Base-by-base conservation (phyloP, 2,113 vertebrate genomes). In the Fukomys damarensis region DNA sequence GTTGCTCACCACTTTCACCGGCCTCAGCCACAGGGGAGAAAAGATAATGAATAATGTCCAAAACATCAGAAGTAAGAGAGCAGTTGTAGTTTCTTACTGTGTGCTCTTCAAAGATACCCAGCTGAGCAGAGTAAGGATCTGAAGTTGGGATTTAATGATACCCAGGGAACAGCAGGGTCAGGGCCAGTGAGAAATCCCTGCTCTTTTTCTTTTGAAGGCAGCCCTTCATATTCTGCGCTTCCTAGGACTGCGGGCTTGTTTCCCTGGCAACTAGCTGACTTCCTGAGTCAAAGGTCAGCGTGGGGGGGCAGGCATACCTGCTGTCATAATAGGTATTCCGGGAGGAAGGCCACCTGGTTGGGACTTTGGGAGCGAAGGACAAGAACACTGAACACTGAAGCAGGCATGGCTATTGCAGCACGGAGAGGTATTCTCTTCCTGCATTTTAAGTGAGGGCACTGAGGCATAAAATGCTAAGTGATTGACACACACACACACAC, bases 401-500 rank as follows among this genome's bases (percentile, higher is more conserved):
- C 17, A 19, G 61, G 11, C n/a, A 19, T 74, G 26, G 2, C 2
- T 16, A 2, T 52, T 9, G 52, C 43, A 30, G 56, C 38, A n/a
- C 16, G 6, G 52, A 0, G 19, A 41, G 30, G 14, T 8, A 38
- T 1, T 30, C 30, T n/a, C 22, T 5, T 41, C 20, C 77, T 74
- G 13, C 52, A 61, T n/a, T 66, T 16, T 32, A 32, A 28, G 22
- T 30, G 28, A 77, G 41, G 70, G 88, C 56, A 90, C n/a, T 17
- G 22, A 38, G 38, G 26, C 83, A 35, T 35, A 7, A 41, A 28
- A 43, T 12, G 52, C 46, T 22, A 12, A 68, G 70, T 28, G 12
- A 46, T 56, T n/a, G 0, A 0, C 6, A 38, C 10, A 22, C 1
- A 7, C n/a, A n/a, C n/a, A n/a, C n/a, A n/a, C n/a, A n/a, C n/a